These are phyloP conservation scores for Cheiracanthium punctorium DNA, from an alignment of 2,888 invertebrate species.

Conservation along the genomic window DNA sequence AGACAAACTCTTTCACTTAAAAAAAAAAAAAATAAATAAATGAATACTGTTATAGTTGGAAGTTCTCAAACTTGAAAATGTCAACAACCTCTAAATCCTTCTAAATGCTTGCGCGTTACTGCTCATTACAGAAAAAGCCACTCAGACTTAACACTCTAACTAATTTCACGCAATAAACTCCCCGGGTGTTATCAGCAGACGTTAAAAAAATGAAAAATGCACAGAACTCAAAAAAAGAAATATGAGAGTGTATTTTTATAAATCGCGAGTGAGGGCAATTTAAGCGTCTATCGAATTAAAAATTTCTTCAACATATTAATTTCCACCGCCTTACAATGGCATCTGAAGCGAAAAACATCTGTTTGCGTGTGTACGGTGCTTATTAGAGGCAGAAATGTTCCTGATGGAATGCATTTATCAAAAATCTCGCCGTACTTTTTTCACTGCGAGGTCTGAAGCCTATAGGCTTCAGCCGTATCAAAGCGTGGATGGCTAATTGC, in stretches of 20 bases:
- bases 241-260: neutral
- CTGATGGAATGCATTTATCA: neutral
- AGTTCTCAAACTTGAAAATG: too few relatives aligned
- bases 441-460: neutral
- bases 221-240: neutral
- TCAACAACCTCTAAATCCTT: too few relatives aligned
- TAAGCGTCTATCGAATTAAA: neutral
- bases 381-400: neutral
- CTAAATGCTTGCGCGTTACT: too few relatives aligned
- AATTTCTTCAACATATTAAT: neutral
- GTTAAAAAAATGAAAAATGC: too few relatives aligned
- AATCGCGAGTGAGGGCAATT: neutral
- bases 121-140: too few relatives aligned
- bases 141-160: too few relatives aligned
- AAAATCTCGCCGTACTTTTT: neutral
- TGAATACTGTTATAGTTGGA: too few relatives aligned
- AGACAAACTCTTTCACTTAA: too few relatives aligned
- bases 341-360: neutral
- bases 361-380: neutral
- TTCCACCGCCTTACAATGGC: conserved; percentile 9
- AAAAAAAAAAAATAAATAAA: too few relatives aligned
- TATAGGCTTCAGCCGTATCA: neutral
- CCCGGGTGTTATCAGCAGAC: too few relatives aligned
- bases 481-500: conserved; percentile 19
- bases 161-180: too few relatives aligned